phyloP scores from a whole-genome alignment of 1,140 invertebrate genomes.

The Drosophila elegans region DNA sequence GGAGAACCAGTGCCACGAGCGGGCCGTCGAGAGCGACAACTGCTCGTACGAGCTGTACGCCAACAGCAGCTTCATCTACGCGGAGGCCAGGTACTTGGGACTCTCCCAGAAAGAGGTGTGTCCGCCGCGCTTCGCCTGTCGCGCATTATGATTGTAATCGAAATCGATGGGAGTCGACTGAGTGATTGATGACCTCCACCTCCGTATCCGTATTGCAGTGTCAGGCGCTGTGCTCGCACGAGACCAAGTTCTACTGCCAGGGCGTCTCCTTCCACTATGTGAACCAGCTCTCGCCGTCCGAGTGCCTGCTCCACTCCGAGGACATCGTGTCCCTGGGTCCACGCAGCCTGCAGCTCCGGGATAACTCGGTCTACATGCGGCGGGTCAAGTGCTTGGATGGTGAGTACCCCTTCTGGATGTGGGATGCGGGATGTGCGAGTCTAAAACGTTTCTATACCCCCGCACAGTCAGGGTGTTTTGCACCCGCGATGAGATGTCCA shows the following conservation, averaged over 20 bases:
- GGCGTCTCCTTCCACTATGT: constrained; percentile 75
- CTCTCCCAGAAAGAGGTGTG: constrained; percentile 84
- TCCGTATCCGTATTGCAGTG: constrained; percentile 62
- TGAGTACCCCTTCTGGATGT: constrained; percentile 54
- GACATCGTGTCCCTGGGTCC: constrained; percentile 86
- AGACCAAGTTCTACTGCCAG: constrained; percentile 80
- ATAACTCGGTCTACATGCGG: constrained; percentile 84
- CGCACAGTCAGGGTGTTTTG: constrained; percentile 87
- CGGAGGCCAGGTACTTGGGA: constrained; percentile 80
- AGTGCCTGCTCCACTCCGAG: constrained; percentile 85
- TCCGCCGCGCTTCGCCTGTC: constrained; percentile 47
- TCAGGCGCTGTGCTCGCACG: constrained; percentile 75
- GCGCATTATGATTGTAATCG: constrained; percentile 72
- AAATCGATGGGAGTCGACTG: constrained; percentile 42
- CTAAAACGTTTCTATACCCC: background rate
- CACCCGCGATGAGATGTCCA: constrained; percentile 85
- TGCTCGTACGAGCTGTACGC: constrained; percentile 82
- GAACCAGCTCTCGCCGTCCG: constrained; percentile 60
- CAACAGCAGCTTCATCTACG: constrained; percentile 82
- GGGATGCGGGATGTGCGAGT: background rate
- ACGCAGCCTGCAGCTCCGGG: constrained; percentile 76
- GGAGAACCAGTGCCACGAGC: constrained; percentile 87
- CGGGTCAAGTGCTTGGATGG: constrained; percentile 86
- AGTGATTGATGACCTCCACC: constrained; percentile 68
- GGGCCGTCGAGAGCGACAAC: constrained; percentile 69